Base-by-base conservation (phyloP, 1,140 invertebrate species). In the Cryptotermes secundus region DNA sequence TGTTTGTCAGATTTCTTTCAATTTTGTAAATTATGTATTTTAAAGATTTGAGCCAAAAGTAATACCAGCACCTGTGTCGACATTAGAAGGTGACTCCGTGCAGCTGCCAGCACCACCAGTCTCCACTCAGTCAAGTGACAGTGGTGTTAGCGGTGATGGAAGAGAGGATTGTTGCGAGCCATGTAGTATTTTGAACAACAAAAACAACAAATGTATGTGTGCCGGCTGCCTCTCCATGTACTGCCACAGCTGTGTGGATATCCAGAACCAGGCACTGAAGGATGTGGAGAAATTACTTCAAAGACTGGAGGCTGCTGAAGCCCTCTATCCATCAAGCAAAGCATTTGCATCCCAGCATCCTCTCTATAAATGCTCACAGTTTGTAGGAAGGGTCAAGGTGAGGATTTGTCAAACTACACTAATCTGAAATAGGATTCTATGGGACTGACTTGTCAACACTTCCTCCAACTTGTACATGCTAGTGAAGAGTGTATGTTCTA, bases 291-390 rank as follows among this genome's bases (percentile, higher is more conserved):
- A 90, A 83, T 88, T 98, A 82, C 89, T 97, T 79, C 91, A 93
- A 38, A 91, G 95, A 80, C 89, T 97, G 81, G 95, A 97, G 87
- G 90, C 90, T n/a, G 95, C 95, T 0, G 95, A 96, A 87, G 92
- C 94, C 3, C 91, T 97, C 2, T 98, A 96, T 90, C 96, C 96
- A 1, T 97, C 96, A 2, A 93, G 93, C n/a, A 94, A 94, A 86
- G 94, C 95, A 35, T 95, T 98, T 89, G 93, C 92, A 1, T 88
- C 90, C 16, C 92, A 95, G 83, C 95, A 95, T 91, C 94, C 94
- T 3, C 89, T 94, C 10, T 96, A 95, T 87, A 93, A 91, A 85
- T 93, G 92, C 85, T 87, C 90, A 35, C 91, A 93, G 83, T 96
- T 96, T 88, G 92, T 91, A 22, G 91, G 91, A 2, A 91, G 93